Evolutionary conservation across 1,140 invertebrate species (phyloP).

Genomic region (Rhopalosiphum maidis): DNA sequence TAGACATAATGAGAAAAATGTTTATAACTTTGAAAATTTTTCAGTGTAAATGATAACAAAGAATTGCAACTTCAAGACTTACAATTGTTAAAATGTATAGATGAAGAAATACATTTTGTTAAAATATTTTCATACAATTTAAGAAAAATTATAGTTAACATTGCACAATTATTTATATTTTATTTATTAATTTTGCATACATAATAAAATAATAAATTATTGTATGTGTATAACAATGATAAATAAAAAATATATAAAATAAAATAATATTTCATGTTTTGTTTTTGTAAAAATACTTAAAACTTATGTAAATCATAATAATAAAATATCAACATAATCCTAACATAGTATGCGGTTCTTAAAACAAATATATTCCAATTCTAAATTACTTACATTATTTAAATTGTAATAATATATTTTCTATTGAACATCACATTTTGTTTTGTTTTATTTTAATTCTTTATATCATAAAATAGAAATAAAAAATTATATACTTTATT

Average conservation of each 20-base stretch:
- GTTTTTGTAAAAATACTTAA: background rate
- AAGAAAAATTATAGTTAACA: background rate
- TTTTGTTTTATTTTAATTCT: background rate
- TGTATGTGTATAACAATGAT: background rate
- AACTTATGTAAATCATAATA: background rate
- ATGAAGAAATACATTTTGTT: constrained; percentile 5
- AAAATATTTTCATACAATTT: constrained; percentile 9
- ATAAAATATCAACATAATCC: background rate
- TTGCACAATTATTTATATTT: background rate
- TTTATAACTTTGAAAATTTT: constrained; percentile 31
- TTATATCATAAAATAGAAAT: background rate
- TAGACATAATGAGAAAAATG: background rate
- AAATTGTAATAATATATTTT: background rate
- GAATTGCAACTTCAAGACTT: constrained; percentile 24
- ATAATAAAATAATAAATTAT: background rate
- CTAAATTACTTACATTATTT: background rate
- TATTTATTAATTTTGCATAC: background rate
- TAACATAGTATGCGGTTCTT: background rate
- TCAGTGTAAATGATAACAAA: constrained; percentile 34
- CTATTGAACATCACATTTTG: background rate
- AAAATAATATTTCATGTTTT: background rate
- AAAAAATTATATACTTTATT: background rate
- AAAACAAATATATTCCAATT: background rate
- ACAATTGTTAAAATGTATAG: background rate
- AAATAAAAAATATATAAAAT: background rate